These are phyloP conservation scores for Lepidonotus clava DNA, from an alignment of 2,888 invertebrate genomes.

Conservation along the genomic window DNA sequence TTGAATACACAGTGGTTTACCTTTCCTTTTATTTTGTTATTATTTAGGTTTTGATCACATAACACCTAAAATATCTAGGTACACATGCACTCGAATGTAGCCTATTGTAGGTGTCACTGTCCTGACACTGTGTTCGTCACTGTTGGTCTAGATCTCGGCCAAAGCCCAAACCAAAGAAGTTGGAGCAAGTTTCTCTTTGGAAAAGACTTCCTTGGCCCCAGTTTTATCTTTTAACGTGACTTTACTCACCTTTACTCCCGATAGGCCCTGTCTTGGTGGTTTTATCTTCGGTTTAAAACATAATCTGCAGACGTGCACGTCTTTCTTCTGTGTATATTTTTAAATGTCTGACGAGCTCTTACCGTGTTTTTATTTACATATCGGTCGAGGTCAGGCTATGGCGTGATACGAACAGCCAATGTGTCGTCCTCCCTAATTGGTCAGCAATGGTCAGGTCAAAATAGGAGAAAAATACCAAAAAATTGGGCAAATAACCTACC, in stretches of 20 bases:
- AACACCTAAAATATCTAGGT: background rate
- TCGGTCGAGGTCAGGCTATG: background rate
- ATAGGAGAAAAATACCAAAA: background rate
- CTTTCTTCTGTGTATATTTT: background rate
- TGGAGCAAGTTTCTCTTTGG: background rate
- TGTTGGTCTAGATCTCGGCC: background rate
- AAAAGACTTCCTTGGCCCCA: background rate
- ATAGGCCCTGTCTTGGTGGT: too few species aligned
- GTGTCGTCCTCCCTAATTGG: background rate
- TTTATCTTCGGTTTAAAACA: background rate
- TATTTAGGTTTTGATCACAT: background rate
- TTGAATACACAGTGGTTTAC: background rate
- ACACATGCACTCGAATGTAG: background rate
- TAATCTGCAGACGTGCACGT: background rate
- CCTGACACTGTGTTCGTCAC: background rate
- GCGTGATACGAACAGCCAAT: conserved; percentile 6
- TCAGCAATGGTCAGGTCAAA: background rate
- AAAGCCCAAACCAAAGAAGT: background rate
- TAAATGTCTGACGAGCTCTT: background rate
- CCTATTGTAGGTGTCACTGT: background rate
- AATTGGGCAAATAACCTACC: background rate
- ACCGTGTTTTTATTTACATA: conserved; percentile 34
- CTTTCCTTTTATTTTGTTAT: background rate
- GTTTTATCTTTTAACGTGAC: background rate
- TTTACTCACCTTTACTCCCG: background rate